phyloP scores from a whole-genome alignment of 2,888 invertebrate genomes.

The Onthophagus sagittarius region DNA sequence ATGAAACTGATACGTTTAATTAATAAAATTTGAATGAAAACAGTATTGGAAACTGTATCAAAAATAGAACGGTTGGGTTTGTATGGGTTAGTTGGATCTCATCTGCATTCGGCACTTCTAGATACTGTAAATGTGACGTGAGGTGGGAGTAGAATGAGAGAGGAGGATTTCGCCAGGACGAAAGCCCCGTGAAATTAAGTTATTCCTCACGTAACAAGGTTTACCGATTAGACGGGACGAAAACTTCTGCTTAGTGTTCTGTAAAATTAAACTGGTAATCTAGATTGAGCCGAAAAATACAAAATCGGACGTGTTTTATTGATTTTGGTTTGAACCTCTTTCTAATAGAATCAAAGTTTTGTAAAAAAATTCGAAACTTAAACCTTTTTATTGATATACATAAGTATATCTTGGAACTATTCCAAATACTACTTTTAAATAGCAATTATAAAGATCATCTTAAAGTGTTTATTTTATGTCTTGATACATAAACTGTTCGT shows the following conservation, averaged over 20 bases:
- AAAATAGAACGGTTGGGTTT: neutral
- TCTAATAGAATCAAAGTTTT: neutral
- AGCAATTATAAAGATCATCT: too few relatives aligned
- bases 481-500: too few relatives aligned
- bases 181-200: slow-evolving; percentile 9
- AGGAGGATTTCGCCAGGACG: neutral
- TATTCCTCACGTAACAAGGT: slow-evolving; percentile 1
- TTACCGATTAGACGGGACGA: neutral
- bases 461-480: too few relatives aligned
- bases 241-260: neutral
- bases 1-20: too few relatives aligned
- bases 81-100: neutral
- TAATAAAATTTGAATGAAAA: too few relatives aligned
- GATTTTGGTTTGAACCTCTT: neutral
- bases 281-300: neutral
- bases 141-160: neutral
- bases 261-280: neutral
- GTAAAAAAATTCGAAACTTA: neutral
- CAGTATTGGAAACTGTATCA: neutral
- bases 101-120: neutral
- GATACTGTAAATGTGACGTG: neutral
- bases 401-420: too few relatives aligned
- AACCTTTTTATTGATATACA: neutral
- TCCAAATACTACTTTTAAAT: too few relatives aligned
- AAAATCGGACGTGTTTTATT: slow-evolving; percentile 2